phyloP scores from a whole-genome alignment of 2,888 invertebrate species.

The Limnephilus rhombicus region DNA sequence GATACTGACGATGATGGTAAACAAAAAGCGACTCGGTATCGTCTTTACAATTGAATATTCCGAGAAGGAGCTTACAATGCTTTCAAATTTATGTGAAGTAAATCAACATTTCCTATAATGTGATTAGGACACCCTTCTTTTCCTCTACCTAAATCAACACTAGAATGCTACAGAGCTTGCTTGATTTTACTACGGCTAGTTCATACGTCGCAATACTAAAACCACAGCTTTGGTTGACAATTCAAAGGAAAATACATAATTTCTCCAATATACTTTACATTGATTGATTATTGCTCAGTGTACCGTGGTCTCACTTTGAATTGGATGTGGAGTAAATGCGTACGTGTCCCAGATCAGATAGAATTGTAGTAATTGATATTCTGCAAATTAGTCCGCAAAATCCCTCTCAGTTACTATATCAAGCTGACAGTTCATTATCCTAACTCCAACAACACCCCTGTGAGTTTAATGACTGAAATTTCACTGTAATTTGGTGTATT shows the following conservation, averaged over 20 bases:
- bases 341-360: not conserved
- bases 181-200: not conserved
- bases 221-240: not conserved
- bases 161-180: not conserved
- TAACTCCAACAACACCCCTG: not conserved
- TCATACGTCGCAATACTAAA: not conserved
- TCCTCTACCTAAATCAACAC: not conserved
- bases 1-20: too few species aligned
- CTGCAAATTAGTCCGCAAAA: not conserved
- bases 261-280: not conserved
- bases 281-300: not conserved
- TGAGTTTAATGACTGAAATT: too few species aligned
- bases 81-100: too few species aligned
- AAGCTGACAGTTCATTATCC: not conserved
- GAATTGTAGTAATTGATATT: not conserved
- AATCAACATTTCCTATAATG: too few species aligned
- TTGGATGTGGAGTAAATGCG: not conserved
- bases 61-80: too few species aligned
- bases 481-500: too few species aligned
- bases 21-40: too few species aligned
- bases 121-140: too few species aligned
- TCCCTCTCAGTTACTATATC: not conserved
- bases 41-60: too few species aligned
- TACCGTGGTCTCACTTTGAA: not conserved
- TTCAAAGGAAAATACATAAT: not conserved